A percentile compares a stretch with the other conserved stretches of the same genome.
Conservation (phyloP, 2,797 vertebrate genomes). For the Oreonectes daqikongensis region DNA sequence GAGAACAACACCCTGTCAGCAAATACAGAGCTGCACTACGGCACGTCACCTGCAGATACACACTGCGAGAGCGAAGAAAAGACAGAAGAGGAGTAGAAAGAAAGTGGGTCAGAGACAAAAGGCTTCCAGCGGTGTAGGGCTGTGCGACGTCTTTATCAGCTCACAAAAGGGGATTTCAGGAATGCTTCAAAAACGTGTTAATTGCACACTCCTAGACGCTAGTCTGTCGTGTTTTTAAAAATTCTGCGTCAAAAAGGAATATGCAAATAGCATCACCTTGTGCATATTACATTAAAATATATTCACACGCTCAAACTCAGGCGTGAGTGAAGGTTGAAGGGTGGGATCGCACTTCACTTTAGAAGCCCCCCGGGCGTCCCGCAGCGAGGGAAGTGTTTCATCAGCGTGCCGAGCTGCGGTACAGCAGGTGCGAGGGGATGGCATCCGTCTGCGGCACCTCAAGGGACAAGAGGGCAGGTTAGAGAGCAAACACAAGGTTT, state of each 20-base stretch:
- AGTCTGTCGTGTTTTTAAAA: conserved; percentile 11
- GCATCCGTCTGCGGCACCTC: conserved; percentile 44
- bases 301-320: background rate
- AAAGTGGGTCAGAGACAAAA: conserved; percentile 55
- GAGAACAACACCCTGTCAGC: conserved; percentile 49
- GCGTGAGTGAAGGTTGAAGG: conserved; percentile 26
- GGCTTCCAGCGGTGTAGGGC: conserved; percentile 24
- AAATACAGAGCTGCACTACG: conserved; percentile 39
- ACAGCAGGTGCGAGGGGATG: conserved; percentile 58
- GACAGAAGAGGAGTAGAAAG: conserved; percentile 39
- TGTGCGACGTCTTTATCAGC: conserved; percentile 34
- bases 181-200: conserved; percentile 45
- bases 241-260: conserved; percentile 18
- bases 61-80: conserved; percentile 26
- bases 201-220: conserved; percentile 43
- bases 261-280: conserved; percentile 20
- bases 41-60: conserved; percentile 49
- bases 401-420: conserved; percentile 38
- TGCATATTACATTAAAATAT: conserved; percentile 40
- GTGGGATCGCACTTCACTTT: conserved; percentile 39
- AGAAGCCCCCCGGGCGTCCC: conserved; percentile 38
- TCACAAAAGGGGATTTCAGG: conserved; percentile 44
- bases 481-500: conserved; percentile 21
- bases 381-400: conserved; percentile 58
- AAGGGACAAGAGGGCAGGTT: conserved; percentile 33